Conservation (phyloP, 2,888 invertebrate genomes). For the Buathra laborator region DNA sequence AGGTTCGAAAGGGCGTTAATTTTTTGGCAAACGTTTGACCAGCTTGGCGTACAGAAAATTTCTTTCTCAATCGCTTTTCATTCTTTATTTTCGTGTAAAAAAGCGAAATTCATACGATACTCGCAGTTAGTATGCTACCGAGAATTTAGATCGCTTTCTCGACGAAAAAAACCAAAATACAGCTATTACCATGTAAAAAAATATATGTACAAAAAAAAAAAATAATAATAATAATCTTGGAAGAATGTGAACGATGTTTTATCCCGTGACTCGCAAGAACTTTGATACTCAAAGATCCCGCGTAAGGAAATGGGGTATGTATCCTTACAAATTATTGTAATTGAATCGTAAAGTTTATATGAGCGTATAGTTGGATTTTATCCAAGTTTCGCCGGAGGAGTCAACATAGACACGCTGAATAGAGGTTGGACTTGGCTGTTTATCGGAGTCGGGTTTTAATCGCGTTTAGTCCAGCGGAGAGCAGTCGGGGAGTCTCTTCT, state of each 20-base stretch:
- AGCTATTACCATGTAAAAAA: background rate
- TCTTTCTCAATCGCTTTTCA: slow-evolving; percentile 1
- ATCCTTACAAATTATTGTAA: slow-evolving; percentile 46
- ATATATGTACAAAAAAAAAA: background rate
- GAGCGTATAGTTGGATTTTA: slow-evolving; percentile 28
- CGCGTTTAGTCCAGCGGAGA: slow-evolving; percentile 32
- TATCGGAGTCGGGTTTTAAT: slow-evolving; percentile 66
- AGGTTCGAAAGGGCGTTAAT: slow-evolving; percentile 51
- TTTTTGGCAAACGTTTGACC: slow-evolving; percentile 59
- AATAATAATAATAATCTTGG: background rate
- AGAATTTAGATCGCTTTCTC: background rate
- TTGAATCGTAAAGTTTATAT: slow-evolving; percentile 51
- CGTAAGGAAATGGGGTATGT: background rate
- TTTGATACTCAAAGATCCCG: background rate
- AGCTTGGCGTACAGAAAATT: slow-evolving; percentile 11
- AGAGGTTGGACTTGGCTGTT: slow-evolving; percentile 41
- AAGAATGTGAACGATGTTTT: background rate
- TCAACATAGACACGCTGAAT: slow-evolving; percentile 26
- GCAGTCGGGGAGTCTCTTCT: background rate
- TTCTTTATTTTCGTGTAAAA: background rate
- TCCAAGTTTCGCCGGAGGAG: slow-evolving; percentile 37
- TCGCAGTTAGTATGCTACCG: background rate
- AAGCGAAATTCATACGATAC: background rate
- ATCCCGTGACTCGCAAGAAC: background rate
- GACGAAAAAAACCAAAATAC: background rate